Conservation (phyloP, 2,888 invertebrate species). For the Cheilosia pagana region DNA sequence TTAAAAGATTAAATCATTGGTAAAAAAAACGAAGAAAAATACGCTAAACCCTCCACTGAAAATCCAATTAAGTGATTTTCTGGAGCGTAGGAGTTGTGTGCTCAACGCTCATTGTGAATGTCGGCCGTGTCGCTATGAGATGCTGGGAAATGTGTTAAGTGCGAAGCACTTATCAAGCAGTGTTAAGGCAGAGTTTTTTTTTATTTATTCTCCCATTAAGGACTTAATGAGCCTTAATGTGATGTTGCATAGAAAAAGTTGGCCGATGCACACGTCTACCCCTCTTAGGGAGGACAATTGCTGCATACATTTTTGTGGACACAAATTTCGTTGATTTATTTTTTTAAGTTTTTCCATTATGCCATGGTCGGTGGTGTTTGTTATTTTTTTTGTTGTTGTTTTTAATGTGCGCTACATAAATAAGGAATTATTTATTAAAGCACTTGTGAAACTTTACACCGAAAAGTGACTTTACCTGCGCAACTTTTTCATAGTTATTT, state of each 20-base stretch:
- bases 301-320: conserved; percentile 3
- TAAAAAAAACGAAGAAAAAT: conserved; percentile 21
- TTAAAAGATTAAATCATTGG: conserved; percentile 53
- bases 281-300: conserved; percentile 2
- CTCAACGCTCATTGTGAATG: conserved; percentile 21
- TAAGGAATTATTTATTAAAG: conserved; percentile 48
- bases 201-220: conserved; percentile 9
- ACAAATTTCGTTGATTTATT: conserved; percentile 42
- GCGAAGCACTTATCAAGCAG: conserved; percentile 14
- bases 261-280: neutral
- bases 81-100: conserved; percentile 20
- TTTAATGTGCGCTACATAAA: conserved; percentile 8
- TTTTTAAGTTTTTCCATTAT: conserved; percentile 54
- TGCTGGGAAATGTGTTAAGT: conserved; percentile 28
- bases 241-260: conserved; percentile 38
- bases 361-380: neutral
- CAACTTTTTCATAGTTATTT: conserved; percentile 2
- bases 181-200: neutral
- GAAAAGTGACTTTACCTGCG: conserved; percentile 18
- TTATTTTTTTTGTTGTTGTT: neutral
- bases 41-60: conserved; percentile 42
- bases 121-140: neutral
- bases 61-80: conserved; percentile 64
- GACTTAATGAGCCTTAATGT: conserved; percentile 56
- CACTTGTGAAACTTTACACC: conserved; percentile 48